Evolutionary conservation across 2,888 invertebrate genomes (phyloP).

Genomic region (Vannuccia rotundouncinata): DNA sequence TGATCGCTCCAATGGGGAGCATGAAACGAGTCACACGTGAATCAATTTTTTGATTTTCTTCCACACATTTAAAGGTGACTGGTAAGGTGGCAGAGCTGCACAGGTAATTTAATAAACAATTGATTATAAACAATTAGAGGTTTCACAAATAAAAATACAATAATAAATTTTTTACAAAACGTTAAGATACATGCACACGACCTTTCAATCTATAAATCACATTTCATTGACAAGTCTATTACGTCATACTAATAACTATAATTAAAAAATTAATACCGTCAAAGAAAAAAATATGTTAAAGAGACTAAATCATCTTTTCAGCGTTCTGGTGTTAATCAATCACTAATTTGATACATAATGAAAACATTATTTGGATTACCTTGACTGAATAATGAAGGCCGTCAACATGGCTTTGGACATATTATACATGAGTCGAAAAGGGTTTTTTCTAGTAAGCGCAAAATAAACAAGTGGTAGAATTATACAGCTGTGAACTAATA

Average conservation of each 20-base stretch:
- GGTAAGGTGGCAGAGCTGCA: constrained; percentile 77
- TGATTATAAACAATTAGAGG: no score
- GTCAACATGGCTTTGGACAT: constrained; percentile 73
- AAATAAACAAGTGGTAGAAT: constrained; percentile 76
- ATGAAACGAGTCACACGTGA: constrained; percentile 81
- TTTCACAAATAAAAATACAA: constrained; percentile 11
- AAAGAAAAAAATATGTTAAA: no score
- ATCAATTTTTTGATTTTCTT: constrained; percentile 77
- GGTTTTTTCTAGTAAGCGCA: constrained; percentile 70
- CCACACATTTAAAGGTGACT: constrained; percentile 78
- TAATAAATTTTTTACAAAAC: background rate
- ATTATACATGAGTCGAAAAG: constrained; percentile 74
- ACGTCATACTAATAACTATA: no score
- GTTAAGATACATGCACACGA: background rate
- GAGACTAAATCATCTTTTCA: no score
- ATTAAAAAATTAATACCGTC: no score
- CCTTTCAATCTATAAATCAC: background rate
- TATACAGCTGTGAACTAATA: constrained; percentile 72
- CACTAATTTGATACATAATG: no score
- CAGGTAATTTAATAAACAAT: background rate
- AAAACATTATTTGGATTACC: no score
- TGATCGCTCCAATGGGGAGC: constrained; percentile 90
- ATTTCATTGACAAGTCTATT: no score
- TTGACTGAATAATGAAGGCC: constrained; percentile 78
- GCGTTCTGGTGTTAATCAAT: no score